Evolutionary conservation across 2,797 vertebrate genomes (phyloP).

Genomic region (Acanthurus lineatus): DNA sequence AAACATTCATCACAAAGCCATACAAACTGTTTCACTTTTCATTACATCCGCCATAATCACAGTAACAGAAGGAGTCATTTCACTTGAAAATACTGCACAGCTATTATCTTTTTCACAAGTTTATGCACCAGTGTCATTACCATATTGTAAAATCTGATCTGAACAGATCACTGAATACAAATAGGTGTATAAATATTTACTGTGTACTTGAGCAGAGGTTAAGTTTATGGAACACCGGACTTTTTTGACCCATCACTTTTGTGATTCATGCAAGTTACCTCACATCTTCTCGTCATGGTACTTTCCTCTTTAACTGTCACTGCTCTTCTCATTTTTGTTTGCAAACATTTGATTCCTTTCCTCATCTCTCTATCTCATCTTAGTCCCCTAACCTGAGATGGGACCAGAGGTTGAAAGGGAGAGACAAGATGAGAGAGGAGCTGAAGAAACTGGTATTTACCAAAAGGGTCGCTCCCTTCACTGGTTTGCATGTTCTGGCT

Average conservation of each 20-base stretch:
- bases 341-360: no score
- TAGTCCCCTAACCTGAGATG: no score
- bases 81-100: neutral
- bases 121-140: conserved; percentile 15
- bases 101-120: conserved; percentile 1
- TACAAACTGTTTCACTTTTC: conserved; percentile 16
- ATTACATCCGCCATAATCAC: conserved; percentile 14
- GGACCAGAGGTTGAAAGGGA: no score
- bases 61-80: neutral
- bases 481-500: no score
- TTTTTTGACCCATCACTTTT: conserved; percentile 29
- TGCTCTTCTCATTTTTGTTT: conserved; percentile 2
- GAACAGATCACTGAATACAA: conserved; percentile 17
- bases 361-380: no score
- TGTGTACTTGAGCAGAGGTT: conserved; percentile 28
- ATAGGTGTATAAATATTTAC: conserved; percentile 16
- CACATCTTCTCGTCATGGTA: conserved; percentile 16
- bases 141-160: conserved; percentile 28
- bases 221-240: conserved; percentile 31
- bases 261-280: conserved; percentile 19
- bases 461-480: no score
- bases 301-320: neutral
- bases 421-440: no score
- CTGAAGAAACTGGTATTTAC: no score
- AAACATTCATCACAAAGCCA: conserved; percentile 19